phyloP scores from a whole-genome alignment of 2,797 vertebrate species.

The Borostomias antarcticus region DNA sequence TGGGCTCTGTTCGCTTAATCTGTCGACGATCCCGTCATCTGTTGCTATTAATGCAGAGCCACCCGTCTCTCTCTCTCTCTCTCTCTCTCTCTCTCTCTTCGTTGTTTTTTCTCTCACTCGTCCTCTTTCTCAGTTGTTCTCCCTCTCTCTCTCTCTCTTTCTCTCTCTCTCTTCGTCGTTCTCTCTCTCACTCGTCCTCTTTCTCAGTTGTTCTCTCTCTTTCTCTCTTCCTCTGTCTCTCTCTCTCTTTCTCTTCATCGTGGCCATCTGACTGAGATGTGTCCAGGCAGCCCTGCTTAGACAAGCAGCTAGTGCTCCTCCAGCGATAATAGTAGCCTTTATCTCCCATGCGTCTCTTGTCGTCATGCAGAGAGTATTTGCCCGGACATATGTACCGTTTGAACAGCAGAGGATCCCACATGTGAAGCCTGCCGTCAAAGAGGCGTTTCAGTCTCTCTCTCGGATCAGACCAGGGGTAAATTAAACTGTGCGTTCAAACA shows the following conservation, averaged over 20 bases:
- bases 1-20: neutral
- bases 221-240: constrained; percentile 13
- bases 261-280: too few relatives aligned
- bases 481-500: too few relatives aligned
- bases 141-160: constrained; percentile 5
- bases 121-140: constrained; percentile 48
- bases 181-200: too few relatives aligned
- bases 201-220: constrained; percentile 6
- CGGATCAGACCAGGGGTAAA: too few relatives aligned
- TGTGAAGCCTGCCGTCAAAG: too few relatives aligned
- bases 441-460: too few relatives aligned
- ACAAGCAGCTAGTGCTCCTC: constrained; percentile 11
- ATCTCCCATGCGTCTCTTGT: too few relatives aligned
- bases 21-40: constrained; percentile 4
- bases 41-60: neutral
- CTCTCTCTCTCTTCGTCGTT: neutral
- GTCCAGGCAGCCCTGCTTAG: too few relatives aligned
- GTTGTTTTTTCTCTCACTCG: neutral
- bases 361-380: too few relatives aligned
- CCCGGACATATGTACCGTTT: too few relatives aligned
- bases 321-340: constrained; percentile 32
- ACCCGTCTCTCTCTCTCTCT: constrained; percentile 50
- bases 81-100: constrained; percentile 3
- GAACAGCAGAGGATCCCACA: too few relatives aligned
- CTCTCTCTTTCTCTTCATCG: neutral